Conservation (phyloP, 2,113 vertebrate species). For the Cygnus buccinator region DNA sequence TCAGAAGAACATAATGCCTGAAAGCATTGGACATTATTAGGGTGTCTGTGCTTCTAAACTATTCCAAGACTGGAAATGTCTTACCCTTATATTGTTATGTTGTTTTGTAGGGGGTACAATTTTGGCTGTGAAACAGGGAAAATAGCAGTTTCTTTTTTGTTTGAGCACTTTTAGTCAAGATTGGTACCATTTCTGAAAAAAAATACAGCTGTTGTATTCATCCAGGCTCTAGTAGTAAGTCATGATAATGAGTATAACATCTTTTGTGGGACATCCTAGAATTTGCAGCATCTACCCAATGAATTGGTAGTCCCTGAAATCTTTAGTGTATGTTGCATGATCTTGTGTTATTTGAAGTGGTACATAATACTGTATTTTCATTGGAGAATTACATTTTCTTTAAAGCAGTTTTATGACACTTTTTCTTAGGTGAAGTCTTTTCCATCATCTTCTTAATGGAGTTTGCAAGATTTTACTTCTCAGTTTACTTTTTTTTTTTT, state of each 20-base stretch:
- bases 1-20: neutral
- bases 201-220: neutral
- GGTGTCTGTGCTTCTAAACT: neutral
- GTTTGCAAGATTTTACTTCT: neutral
- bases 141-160: neutral
- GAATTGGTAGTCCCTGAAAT: neutral
- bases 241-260: rapidly evolving
- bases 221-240: neutral
- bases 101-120: neutral
- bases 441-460: neutral
- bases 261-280: neutral
- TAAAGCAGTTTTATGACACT: neutral
- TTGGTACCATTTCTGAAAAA: neutral
- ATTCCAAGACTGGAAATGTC: neutral
- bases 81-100: neutral
- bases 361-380: neutral
- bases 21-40: neutral
- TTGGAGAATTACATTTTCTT: neutral
- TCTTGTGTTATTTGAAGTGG: neutral
- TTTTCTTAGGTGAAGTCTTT: neutral
- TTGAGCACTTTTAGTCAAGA: neutral
- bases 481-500: neutral
- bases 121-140: neutral
- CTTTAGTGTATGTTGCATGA: neutral
- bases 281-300: neutral